Percentiles rank a stretch among this genome's conserved stretches.
These are phyloP conservation scores for Amphiprion percula DNA, from an alignment of 2,113 vertebrate species.

Conservation along the genomic window DNA sequence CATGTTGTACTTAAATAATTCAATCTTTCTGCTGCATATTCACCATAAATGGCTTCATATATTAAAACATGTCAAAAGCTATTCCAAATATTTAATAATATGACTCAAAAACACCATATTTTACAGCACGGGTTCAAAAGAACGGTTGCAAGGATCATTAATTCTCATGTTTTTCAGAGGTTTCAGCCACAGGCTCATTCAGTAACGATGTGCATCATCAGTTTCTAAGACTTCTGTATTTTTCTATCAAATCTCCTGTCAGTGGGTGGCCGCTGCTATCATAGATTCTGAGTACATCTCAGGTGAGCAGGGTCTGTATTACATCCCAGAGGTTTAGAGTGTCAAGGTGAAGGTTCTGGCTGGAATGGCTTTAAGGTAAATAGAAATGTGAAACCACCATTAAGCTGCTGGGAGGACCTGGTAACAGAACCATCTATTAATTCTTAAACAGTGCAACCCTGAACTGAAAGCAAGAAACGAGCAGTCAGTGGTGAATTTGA, in stretches of 20 bases:
- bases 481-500: slow-evolving; percentile 12
- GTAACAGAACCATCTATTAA: slow-evolving; percentile 21
- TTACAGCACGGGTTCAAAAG: too few relatives aligned
- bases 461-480: slow-evolving; percentile 38
- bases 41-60: too few relatives aligned
- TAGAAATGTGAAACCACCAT: slow-evolving; percentile 34
- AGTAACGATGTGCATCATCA: too few relatives aligned
- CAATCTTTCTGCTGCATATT: too few relatives aligned
- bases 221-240: too few relatives aligned
- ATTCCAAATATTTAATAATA: too few relatives aligned
- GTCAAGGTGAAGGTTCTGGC: slow-evolving; percentile 22
- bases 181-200: too few relatives aligned
- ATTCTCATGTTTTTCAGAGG: too few relatives aligned
- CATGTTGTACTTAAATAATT: too few relatives aligned
- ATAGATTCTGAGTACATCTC: background rate
- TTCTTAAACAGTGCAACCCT: slow-evolving; percentile 15
- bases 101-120: too few relatives aligned
- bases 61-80: too few relatives aligned
- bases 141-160: too few relatives aligned
- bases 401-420: slow-evolving; percentile 5
- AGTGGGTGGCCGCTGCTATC: background rate
- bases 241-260: background rate
- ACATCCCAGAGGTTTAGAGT: background rate
- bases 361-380: slow-evolving; percentile 14
- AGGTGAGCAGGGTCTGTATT: slow-evolving; percentile 23